Evolutionary conservation across 2,113 vertebrate species (phyloP).

Genomic region (Ceyx cyanopectus): DNA sequence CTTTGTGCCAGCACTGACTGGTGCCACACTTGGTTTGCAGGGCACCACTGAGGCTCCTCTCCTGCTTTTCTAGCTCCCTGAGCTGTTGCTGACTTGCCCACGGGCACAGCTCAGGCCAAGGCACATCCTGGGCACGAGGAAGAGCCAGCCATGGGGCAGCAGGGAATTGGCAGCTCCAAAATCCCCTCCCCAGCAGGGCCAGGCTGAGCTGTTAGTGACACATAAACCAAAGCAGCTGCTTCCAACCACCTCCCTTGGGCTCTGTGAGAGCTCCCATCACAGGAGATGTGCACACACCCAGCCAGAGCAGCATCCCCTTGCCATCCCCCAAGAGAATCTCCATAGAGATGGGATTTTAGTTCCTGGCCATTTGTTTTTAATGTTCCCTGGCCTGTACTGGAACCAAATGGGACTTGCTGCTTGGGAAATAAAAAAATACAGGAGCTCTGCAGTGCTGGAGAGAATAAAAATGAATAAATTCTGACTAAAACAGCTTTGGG

Average conservation of each 20-base stretch:
- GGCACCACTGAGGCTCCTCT: not conserved
- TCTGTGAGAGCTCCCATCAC: not conserved
- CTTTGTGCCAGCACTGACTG: fast-evolving
- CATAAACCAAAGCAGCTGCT: not conserved
- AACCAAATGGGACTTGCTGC: not conserved
- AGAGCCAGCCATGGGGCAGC: not conserved
- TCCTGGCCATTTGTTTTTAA: slow-evolving; percentile 2
- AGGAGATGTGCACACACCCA: not conserved
- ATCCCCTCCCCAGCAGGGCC: not conserved
- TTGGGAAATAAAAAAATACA: not conserved
- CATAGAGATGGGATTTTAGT: slow-evolving; percentile 27
- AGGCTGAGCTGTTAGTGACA: not conserved
- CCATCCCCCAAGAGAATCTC: not conserved
- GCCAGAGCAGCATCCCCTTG: not conserved
- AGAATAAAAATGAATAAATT: no score
- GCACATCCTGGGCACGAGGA: not conserved
- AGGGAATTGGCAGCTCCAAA: not conserved
- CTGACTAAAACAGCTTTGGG: not conserved
- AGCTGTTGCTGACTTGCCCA: not conserved
- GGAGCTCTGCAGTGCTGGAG: not conserved
- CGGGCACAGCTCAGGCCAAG: not conserved
- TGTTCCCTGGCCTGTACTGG: not conserved
- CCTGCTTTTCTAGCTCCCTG: not conserved
- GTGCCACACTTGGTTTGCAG: not conserved
- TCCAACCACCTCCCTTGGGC: not conserved